Evolutionary conservation across 2,888 invertebrate genomes (phyloP).

Genomic region (Clusia tigrina): DNA sequence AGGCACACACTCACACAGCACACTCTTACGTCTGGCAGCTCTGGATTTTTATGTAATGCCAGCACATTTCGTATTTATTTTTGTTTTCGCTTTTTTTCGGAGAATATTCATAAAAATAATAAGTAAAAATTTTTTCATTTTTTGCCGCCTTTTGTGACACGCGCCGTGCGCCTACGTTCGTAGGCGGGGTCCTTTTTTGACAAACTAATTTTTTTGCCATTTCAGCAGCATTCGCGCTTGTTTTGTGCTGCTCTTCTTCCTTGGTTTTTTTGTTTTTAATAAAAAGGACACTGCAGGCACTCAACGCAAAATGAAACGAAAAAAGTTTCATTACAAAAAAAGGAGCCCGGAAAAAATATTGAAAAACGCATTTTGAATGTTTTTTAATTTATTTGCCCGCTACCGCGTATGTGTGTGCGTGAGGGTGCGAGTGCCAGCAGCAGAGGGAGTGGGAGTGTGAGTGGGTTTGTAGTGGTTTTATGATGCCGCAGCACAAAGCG

Average conservation of each 20-base stretch:
- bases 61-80: background rate
- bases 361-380: constrained; percentile 34
- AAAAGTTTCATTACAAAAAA: constrained; percentile 20
- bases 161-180: constrained; percentile 8
- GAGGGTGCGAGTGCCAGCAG: background rate
- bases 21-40: background rate
- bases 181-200: constrained; percentile 22
- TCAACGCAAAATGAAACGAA: constrained; percentile 23
- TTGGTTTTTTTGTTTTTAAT: constrained; percentile 4
- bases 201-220: constrained; percentile 8
- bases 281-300: constrained; percentile 3
- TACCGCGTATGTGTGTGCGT: too few species aligned
- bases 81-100: too few species aligned
- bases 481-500: background rate
- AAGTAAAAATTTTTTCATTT: background rate
- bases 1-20: constrained; percentile 7
- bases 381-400: constrained; percentile 20
- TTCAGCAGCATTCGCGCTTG: background rate
- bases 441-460: constrained; percentile 10
- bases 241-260: background rate
- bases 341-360: constrained; percentile 22
- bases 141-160: constrained; percentile 5
- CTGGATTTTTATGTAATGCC: background rate
- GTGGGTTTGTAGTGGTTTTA: background rate
- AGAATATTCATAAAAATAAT: background rate